phyloP scores from a whole-genome alignment of 2,888 invertebrate species.

The Alsophila aescularia region DNA sequence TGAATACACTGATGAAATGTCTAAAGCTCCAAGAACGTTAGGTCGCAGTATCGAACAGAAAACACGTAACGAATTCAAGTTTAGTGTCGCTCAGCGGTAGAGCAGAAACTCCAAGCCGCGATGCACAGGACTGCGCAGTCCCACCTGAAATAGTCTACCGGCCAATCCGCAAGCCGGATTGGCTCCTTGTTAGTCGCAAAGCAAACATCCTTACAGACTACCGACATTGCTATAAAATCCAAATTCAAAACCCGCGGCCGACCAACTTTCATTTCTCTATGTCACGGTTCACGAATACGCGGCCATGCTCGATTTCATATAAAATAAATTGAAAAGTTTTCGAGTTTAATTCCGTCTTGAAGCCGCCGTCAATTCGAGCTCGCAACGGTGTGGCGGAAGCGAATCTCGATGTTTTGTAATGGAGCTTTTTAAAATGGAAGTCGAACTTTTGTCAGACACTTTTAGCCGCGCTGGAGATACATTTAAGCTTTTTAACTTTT shows the following conservation, averaged over 20 bases:
- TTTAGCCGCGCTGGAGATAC: slow-evolving; percentile 84
- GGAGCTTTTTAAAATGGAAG: slow-evolving; percentile 85
- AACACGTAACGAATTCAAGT: slow-evolving; percentile 79
- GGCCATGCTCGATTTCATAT: slow-evolving; percentile 71
- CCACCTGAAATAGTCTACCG: slow-evolving; percentile 49
- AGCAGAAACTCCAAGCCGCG: slow-evolving; percentile 50
- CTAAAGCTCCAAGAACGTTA: slow-evolving; percentile 45
- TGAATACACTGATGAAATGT: neutral
- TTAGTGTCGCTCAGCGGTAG: slow-evolving; percentile 63
- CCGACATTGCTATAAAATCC: slow-evolving; percentile 8
- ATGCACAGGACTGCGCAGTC: slow-evolving; percentile 29
- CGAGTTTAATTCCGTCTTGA: slow-evolving; percentile 75
- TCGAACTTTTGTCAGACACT: slow-evolving; percentile 85
- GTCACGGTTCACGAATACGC: slow-evolving; percentile 51
- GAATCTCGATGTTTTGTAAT: slow-evolving; percentile 85
- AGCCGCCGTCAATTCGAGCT: slow-evolving; percentile 70
- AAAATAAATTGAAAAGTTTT: slow-evolving; percentile 80
- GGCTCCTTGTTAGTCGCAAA: slow-evolving; percentile 29
- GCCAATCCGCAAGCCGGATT: slow-evolving; percentile 37
- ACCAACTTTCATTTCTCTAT: slow-evolving; percentile 51
- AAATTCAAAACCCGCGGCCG: slow-evolving; percentile 36
- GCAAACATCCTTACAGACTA: slow-evolving; percentile 13
- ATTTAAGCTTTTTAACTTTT: slow-evolving; percentile 85
- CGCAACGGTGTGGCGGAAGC: slow-evolving; percentile 78
- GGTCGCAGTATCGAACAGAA: slow-evolving; percentile 53